Base-by-base conservation (phyloP, 2,888 invertebrate genomes). In the Polydrusus tereticollis region DNA sequence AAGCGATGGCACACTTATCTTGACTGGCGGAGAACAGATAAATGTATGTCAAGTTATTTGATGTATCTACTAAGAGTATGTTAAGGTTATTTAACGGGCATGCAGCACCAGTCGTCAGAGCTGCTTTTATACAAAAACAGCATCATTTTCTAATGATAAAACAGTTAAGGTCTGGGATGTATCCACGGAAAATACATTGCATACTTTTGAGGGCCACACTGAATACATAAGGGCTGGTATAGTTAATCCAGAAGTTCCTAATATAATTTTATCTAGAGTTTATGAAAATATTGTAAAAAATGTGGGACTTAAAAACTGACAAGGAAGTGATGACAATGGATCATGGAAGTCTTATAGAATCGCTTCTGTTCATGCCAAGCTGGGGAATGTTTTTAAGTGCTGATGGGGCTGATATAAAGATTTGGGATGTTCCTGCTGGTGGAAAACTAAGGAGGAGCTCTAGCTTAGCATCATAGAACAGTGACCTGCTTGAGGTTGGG, bases 391-490 rank as follows among this genome's bases (percentile, higher is more conserved):
- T 98, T 82, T 87, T 97, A 55, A 95, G 96, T 79, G 97, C 97
- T 71, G 98, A 97, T 77, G 96, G 96, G 0, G 74, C 72, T 10
- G 74, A 74, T 29, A 75, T 75, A 10, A 75, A 75, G 60, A 66
- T 20, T 26, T 66, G 6, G 12, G 5, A 99, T 85, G 91, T 93
- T 4, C 89, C 97, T 60, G 91, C 94, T 76, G 96, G 96, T 26
- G 97, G 97, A 8, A 92, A 93, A 83, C 86, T 96, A 65, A 84
- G 99, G n/a, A 21, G 92, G 95, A 1, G 92, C 91, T 79, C 90
- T 99, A 75, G 93, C 93, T 1, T 94, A 96, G 79, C 99, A 99
- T 86, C 97, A 98, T 85, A 99, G 99, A 88, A 96, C 98, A 0
- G 92, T 99, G 0, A 99, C 97, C 0, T 93, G 94, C 76, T 84